Evolutionary conservation across 2,888 invertebrate genomes (phyloP).

Genomic region (Coleophora flavipennella): DNA sequence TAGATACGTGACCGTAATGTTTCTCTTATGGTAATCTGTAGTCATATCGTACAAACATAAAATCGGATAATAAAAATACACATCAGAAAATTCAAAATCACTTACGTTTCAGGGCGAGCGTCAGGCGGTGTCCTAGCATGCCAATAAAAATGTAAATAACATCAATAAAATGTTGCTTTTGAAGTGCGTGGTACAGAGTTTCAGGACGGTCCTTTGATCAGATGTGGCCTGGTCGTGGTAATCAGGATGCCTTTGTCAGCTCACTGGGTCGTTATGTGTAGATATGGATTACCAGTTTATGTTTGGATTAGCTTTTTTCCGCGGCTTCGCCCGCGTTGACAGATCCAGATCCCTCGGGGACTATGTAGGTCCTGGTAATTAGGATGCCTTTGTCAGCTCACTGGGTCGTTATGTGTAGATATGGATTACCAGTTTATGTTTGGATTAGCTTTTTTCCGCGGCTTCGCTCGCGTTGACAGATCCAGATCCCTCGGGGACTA

Average conservation of each 20-base stretch:
- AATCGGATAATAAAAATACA: conserved; percentile 70
- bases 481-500: no score
- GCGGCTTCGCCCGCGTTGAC: no score
- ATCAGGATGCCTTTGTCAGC: conserved; percentile 44
- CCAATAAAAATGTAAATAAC: conserved; percentile 71
- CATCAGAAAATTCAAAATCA: conserved; percentile 73
- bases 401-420: conserved; percentile 13
- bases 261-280: conserved; percentile 17
- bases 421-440: no score
- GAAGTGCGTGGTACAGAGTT: conserved; percentile 39
- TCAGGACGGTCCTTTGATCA: conserved; percentile 53
- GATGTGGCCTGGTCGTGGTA: conserved; percentile 30
- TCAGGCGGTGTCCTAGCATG: conserved; percentile 63
- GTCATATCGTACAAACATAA: conserved; percentile 65
- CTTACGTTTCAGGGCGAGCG: conserved; percentile 64
- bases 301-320: no score
- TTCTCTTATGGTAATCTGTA: conserved; percentile 55
- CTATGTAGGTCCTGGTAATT: conserved; percentile 41
- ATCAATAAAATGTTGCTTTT: conserved; percentile 68
- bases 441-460: no score
- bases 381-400: conserved; percentile 40
- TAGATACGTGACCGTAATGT: conserved; percentile 48
- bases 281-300: no score
- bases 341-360: no score
- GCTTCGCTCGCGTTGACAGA: no score